A percentile compares a stretch with the other conserved stretches of the same genome.
phyloP scores from a whole-genome alignment of 2,113 vertebrate species.

The Phalacrocorax carbo region DNA sequence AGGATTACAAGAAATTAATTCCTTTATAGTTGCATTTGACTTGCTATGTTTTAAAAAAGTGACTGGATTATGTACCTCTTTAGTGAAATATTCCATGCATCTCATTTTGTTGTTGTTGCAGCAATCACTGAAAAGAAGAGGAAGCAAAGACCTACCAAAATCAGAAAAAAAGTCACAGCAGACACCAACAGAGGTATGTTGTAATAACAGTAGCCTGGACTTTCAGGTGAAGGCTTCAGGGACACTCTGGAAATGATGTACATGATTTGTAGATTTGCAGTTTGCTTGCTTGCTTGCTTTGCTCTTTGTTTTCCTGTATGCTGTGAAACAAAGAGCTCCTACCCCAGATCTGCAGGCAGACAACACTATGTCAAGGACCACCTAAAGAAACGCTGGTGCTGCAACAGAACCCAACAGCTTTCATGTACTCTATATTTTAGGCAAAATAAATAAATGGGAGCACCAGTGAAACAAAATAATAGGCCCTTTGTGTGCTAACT shows the following conservation, averaged over 20 bases:
- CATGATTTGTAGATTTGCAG: background rate
- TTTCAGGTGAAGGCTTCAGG: background rate
- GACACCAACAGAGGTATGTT: conserved; percentile 88
- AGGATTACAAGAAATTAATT: background rate
- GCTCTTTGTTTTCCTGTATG: background rate
- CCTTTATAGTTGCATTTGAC: background rate
- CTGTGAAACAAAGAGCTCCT: background rate
- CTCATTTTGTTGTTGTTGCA: conserved; percentile 61
- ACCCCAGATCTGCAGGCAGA: background rate
- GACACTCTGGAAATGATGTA: background rate
- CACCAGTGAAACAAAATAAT: background rate
- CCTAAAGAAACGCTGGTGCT: background rate
- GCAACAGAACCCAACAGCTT: background rate
- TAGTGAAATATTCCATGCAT: background rate
- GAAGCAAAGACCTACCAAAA: conserved; percentile 91
- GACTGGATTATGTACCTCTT: background rate
- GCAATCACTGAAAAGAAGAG: conserved; percentile 93
- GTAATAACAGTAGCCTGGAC: background rate
- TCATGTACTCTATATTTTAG: background rate
- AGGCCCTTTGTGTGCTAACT: background rate
- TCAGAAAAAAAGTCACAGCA: conserved; percentile 88
- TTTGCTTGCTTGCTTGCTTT: background rate
- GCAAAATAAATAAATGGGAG: background rate
- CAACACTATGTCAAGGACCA: background rate
- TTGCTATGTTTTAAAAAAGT: background rate